Conservation (phyloP, 2,888 invertebrate genomes). For the Cryptus armator region DNA sequence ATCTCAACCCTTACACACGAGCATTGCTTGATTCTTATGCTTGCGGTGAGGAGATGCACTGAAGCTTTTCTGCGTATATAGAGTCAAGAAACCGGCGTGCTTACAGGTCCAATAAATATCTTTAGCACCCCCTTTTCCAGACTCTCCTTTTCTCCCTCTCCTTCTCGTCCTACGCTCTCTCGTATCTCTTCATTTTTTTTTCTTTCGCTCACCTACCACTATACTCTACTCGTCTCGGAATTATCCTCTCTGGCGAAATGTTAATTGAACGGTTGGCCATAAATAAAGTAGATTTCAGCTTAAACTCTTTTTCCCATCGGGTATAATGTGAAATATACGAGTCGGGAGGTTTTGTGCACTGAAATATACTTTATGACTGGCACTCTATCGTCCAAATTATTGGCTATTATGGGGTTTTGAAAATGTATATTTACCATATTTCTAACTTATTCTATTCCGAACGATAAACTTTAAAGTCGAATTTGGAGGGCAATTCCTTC, state of each 20-base stretch:
- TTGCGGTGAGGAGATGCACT: neutral
- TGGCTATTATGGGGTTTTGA: neutral
- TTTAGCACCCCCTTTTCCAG: slow-evolving; percentile 37
- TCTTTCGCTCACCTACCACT: slow-evolving; percentile 37
- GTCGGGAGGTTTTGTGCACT: neutral
- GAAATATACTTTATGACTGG: too few species aligned
- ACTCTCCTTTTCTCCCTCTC: slow-evolving; percentile 10
- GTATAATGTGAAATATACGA: neutral
- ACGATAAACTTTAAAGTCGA: neutral
- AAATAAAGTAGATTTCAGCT: slow-evolving; percentile 69
- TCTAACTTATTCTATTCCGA: neutral
- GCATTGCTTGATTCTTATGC: neutral
- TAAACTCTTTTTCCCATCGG: slow-evolving; percentile 45
- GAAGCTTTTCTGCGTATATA: neutral
- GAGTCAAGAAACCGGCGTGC: slow-evolving; percentile 8
- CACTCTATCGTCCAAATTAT: neutral
- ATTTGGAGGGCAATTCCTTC: neutral
- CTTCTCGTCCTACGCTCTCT: neutral
- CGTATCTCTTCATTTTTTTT: slow-evolving; percentile 7
- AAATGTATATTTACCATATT: neutral
- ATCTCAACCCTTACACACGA: neutral
- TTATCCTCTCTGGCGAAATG: slow-evolving; percentile 63
- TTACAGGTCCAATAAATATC: slow-evolving; percentile 58
- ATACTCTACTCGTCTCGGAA: slow-evolving; percentile 13
- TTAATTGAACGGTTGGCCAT: slow-evolving; percentile 72